phyloP scores from a whole-genome alignment of 2,888 invertebrate species.

The Tenthredo mesomela region DNA sequence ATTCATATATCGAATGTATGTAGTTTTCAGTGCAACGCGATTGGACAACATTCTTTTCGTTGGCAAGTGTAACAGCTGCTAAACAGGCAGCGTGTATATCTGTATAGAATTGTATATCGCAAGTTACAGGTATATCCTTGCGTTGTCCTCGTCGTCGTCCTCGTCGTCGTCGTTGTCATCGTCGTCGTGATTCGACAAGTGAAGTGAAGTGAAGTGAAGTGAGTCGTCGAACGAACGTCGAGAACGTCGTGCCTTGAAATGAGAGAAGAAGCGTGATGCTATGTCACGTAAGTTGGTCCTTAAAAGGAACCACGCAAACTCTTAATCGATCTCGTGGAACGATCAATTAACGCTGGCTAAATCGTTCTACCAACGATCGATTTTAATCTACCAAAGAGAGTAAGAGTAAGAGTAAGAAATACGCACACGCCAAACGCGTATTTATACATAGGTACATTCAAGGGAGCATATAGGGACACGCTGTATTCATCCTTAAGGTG shows the following conservation, averaged over 20 bases:
- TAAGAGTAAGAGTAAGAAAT: constrained; percentile 5
- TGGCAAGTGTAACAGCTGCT: constrained; percentile 6
- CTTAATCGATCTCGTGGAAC: constrained; percentile 58
- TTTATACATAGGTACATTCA: not conserved
- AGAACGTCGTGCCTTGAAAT: not conserved
- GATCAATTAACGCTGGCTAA: constrained; percentile 60
- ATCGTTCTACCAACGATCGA: constrained; percentile 49
- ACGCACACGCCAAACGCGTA: not conserved
- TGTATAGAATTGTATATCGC: not conserved
- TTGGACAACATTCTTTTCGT: constrained; percentile 40
- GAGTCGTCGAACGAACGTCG: constrained; percentile 28
- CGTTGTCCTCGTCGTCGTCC: not conserved
- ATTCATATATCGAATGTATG: constrained; percentile 21
- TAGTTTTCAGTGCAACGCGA: constrained; percentile 5
- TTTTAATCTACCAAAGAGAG: constrained; percentile 8
- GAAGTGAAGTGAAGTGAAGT: constrained; percentile 42
- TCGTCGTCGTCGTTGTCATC: not conserved
- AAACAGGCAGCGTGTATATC: not conserved
- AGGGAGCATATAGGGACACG: not conserved
- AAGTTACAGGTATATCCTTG: not conserved
- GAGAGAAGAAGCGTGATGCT: constrained; percentile 44
- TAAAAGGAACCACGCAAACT: constrained; percentile 51
- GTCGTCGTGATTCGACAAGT: constrained; percentile 30
- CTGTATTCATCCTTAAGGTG: not conserved
- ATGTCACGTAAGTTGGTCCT: constrained; percentile 47